Conservation (phyloP, 2,888 invertebrate genomes). For the Pardosa pseudoannulata region DNA sequence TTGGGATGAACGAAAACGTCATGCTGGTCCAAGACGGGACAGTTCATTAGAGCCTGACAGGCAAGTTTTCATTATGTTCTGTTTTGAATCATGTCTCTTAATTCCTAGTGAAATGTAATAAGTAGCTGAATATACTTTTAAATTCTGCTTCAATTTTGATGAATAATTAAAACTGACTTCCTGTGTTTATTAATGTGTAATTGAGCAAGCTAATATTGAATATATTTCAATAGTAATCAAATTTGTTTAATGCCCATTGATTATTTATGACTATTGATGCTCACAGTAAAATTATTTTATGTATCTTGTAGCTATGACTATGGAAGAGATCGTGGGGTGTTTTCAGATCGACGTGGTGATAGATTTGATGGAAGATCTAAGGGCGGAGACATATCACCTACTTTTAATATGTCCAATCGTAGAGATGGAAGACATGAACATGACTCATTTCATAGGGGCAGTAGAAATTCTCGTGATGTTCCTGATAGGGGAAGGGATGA, state of each 20-base stretch:
- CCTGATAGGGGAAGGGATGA: conserved; percentile 50
- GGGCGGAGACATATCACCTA: conserved; percentile 45
- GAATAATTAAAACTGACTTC: no score
- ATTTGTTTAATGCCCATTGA: no score
- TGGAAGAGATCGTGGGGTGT: conserved; percentile 28
- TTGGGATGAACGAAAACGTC: conserved; percentile 77
- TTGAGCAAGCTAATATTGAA: no score
- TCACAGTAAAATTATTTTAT: no score
- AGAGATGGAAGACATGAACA: conserved; percentile 44
- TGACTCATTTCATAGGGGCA: conserved; percentile 36
- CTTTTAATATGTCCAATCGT: conserved; percentile 24
- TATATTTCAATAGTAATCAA: no score
- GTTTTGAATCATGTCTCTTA: no score
- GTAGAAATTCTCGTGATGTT: conserved; percentile 31
- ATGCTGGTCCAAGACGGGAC: conserved; percentile 42
- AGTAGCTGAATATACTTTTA: no score
- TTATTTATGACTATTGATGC: no score
- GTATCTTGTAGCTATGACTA: conserved; percentile 51
- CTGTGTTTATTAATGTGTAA: no score
- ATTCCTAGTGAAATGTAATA: no score
- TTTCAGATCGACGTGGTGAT: conserved; percentile 43
- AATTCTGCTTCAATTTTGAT: no score
- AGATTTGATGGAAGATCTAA: conserved; percentile 43
- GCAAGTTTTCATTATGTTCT: no score
- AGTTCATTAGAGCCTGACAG: conserved; percentile 31